Percentiles rank a stretch among this genome's conserved stretches.
These are phyloP conservation scores for Xerus inauris DNA, from an alignment of 2,113 vertebrate genomes.

Conservation along the genomic window DNA sequence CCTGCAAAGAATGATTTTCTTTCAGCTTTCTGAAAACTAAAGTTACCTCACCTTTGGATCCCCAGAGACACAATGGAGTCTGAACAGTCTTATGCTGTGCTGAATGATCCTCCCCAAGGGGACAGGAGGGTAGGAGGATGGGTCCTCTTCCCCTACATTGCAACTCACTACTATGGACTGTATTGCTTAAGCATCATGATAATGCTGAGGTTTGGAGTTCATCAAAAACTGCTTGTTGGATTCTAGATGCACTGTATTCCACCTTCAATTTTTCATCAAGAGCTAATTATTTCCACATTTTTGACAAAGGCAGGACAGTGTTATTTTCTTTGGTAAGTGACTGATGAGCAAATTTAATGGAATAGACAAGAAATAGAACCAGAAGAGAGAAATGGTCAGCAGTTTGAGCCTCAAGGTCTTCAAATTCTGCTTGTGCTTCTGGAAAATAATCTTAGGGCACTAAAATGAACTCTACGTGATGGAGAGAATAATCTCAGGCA, in stretches of 20 bases:
- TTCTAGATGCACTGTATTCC: neutral
- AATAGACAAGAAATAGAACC: neutral
- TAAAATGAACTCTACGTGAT: neutral
- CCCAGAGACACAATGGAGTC: neutral
- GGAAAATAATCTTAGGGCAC: neutral
- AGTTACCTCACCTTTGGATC: neutral
- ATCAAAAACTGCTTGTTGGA: neutral
- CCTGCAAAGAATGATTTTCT: slow-evolving; percentile 82
- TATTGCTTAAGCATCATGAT: neutral
- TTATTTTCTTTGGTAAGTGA: slow-evolving; percentile 8
- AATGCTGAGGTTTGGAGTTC: neutral
- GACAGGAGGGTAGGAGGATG: rapidly evolving
- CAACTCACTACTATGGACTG: neutral
- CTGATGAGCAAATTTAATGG: neutral
- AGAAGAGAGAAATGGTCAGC: neutral
- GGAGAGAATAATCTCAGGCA: neutral
- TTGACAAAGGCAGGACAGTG: slow-evolving; percentile 12
- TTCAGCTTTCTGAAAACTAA: slow-evolving; percentile 54
- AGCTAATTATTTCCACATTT: neutral
- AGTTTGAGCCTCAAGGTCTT: neutral
- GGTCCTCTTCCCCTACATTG: neutral
- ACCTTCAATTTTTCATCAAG: neutral
- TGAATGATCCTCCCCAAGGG: neutral
- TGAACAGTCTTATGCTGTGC: neutral
- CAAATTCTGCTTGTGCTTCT: neutral